These are phyloP conservation scores for Sinhomidia bicolor DNA, from an alignment of 2,888 invertebrate species.

Conservation along the genomic window DNA sequence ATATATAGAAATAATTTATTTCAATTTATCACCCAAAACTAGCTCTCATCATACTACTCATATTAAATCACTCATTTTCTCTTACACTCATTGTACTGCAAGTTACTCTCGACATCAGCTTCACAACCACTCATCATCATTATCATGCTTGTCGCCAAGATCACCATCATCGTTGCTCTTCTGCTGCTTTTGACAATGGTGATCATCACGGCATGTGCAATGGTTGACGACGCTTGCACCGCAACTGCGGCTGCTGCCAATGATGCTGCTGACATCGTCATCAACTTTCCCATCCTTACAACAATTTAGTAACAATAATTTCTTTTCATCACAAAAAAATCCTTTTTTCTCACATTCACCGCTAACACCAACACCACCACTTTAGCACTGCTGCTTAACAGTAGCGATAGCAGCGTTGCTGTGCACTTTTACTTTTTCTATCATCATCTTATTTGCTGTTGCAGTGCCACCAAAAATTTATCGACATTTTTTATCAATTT, in stretches of 20 bases:
- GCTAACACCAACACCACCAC: background rate
- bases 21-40: background rate
- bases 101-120: constrained; percentile 4
- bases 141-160: background rate
- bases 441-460: too few species aligned
- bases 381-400: background rate
- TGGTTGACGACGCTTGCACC: background rate
- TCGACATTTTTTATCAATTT: too few species aligned
- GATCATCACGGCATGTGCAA: background rate
- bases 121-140: background rate
- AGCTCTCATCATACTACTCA: background rate
- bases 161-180: background rate
- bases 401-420: too few species aligned
- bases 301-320: background rate
- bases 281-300: background rate
- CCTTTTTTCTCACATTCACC: background rate
- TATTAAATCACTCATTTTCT: background rate
- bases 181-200: background rate
- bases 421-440: background rate
- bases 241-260: background rate
- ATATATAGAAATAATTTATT: too few species aligned
- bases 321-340: background rate
- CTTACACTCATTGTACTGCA: constrained; percentile 62
- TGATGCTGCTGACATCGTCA: background rate
- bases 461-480: background rate